Percentiles rank a stretch among this genome's conserved stretches.
phyloP scores from a whole-genome alignment of 2,113 vertebrate genomes.

The Etia nguti region DNA sequence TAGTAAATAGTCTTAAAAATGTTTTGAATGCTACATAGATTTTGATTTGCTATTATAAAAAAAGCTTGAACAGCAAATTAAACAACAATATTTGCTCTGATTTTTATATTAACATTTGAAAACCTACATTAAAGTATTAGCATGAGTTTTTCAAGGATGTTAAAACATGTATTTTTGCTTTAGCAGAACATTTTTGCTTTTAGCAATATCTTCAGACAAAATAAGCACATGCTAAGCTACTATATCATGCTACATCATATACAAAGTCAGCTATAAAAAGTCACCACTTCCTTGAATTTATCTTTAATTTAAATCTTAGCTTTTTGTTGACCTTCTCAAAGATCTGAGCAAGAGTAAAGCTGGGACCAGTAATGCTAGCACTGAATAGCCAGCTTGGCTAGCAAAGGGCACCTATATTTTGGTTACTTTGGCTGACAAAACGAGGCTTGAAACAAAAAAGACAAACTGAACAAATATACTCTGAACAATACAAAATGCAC shows the following conservation, averaged over 20 bases:
- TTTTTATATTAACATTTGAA: neutral
- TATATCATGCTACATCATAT: neutral
- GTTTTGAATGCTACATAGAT: too few relatives aligned
- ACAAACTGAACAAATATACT: neutral
- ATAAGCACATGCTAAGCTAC: neutral
- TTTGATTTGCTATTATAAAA: neutral
- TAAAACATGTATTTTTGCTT: neutral
- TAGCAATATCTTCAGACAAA: neutral
- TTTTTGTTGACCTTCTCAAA: neutral
- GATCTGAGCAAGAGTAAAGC: neutral
- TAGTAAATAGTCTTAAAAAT: neutral
- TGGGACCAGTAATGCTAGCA: neutral
- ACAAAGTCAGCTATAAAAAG: rapidly evolving
- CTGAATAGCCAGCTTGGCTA: neutral
- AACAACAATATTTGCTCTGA: neutral
- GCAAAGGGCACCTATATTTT: neutral
- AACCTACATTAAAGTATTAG: neutral
- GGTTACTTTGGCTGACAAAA: neutral
- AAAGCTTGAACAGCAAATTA: neutral
- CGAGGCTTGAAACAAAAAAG: neutral
- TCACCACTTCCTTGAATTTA: neutral
- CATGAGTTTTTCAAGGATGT: neutral
- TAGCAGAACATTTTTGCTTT: neutral
- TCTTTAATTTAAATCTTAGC: neutral
- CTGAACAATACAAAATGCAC: neutral